Base-by-base conservation (phyloP, 1,140 invertebrate species). In the Archegozetes longisetosus region DNA sequence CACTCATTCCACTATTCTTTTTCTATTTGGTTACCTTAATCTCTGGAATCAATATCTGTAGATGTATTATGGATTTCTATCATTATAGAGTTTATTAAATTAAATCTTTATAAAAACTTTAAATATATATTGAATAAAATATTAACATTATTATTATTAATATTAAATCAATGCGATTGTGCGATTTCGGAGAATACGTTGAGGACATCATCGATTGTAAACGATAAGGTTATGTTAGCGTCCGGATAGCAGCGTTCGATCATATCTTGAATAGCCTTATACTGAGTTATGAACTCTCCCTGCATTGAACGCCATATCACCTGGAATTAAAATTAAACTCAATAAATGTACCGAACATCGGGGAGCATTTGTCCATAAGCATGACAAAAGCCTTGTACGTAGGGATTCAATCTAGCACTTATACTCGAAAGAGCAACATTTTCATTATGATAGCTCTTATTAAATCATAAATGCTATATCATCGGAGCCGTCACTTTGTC, bases 251-350 rank as follows among this genome's bases (percentile, higher is more conserved):
- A 99, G 64, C 87, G 80, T 67, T 88, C 84, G 68, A 98, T 93
- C 60, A 95, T 77, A 65, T 88, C 84, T 75, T 95, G 88, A 64
- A 97, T 84, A 65, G 84, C 82, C 71, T 92, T 94, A 70, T 97
- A 92, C 72, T 98, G 94, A 64, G 86, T 83, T 64, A 98, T 89
- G 73, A 98, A 98, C 77, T 98, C 92, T 73, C 95, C 87, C 78
- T 97, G 92, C 94, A 99, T 98, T 67, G 92, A 90, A 70, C 90
- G 80, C 95, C 96, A 99, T 54, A 98, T 94, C 47, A 96, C 89
- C 84, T 88, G 66, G 27, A 74, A 61, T 56, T 28, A 56, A 61
- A 59, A 28, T 47, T 17, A 54, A 32, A 55, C 32, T 32, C 13
- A 55, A 22, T 46, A 46, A 55, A 26, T 29, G 13, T 32, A 2